Conservation (phyloP, 2,888 invertebrate genomes). For the Odontothrips loti region DNA sequence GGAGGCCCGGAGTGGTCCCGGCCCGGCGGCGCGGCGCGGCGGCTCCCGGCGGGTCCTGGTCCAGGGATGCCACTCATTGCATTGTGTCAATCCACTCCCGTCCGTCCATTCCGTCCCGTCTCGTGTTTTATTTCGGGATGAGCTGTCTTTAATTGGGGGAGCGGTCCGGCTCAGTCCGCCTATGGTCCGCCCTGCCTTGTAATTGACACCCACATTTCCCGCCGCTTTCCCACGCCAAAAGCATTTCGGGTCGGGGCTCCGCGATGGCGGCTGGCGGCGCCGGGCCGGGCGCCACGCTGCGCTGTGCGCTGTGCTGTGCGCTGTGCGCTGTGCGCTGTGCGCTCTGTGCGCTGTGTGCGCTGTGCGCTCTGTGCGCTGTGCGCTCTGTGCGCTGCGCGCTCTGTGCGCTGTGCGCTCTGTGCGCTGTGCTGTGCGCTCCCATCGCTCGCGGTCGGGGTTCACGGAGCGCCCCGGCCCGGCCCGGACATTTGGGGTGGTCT, state of each 20-base stretch:
- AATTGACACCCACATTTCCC: conserved; percentile 26
- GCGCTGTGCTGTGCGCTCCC: no score
- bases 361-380: no score
- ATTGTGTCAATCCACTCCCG: conserved; percentile 8
- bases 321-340: no score
- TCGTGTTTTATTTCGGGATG: conserved; percentile 22
- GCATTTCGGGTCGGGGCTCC: neutral
- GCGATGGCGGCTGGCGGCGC: neutral
- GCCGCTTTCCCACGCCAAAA: conserved; percentile 19
- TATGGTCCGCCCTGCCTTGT: neutral
- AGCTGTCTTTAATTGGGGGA: conserved; percentile 22
- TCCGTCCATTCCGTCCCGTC: neutral
- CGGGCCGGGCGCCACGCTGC: neutral
- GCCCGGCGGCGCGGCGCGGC: no score
- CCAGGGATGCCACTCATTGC: neutral
- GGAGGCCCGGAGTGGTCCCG: neutral
- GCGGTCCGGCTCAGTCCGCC: neutral
- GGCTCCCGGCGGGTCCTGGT: neutral
- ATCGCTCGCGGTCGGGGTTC: no score
- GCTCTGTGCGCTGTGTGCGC: no score
- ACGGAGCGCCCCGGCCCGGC: no score
- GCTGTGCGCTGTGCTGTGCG: no score
- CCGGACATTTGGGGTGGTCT: neutral
- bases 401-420: no score
- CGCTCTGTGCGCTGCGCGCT: no score